Evolutionary conservation across 2,797 vertebrate genomes (phyloP), one percentile per base, ranked within the genome.

Genomic region (Uromys caudimaculatus): DNA sequence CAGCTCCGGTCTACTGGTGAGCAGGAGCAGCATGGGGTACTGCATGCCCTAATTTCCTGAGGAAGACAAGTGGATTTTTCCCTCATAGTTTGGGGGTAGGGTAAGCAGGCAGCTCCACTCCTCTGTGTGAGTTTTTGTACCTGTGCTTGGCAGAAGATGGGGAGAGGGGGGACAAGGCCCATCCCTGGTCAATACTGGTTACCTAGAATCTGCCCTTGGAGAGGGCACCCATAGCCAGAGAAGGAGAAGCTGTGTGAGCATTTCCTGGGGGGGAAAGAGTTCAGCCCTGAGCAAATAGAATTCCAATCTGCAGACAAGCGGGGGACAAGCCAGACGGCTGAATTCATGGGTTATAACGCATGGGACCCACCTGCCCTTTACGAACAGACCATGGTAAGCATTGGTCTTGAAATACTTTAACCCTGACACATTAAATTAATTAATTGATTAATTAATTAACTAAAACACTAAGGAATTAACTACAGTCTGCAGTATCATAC

Each of bases 391-490:
- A 73, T 47, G 54, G 41, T 50, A 41, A 96, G 73, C n/a, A 35
- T 0, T 27, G 71, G 95, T 50, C 85, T 84, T 69, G 78, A 93
- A 78, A 78, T 16, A 47, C 76, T 83, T 77, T 82, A 93, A 86
- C 35, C 52, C 50, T 32, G 83, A 71, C 76, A 79, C 62, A 56
- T 50, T 24, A 12, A 69, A 81, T 64, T 52, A 69, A 47, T 47
- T 29, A 3, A n/a, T 67, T n/a, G 19, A 14, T 50, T 67, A 69
- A 69, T 38, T 54, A 79, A 35, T 32, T 56, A 71, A 69, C 35
- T 71, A 73, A 56, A 44, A 56, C 50, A 38, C 60, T 50, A 0
- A 3, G 19, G 96, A 84, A 88, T 89, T 44, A 75, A 62, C 35
- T 16, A 6, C 12, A 17, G n/a, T 27, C 44, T 6, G 17, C 14